A percentile compares a stretch with the other conserved stretches of the same genome.
phyloP scores from a whole-genome alignment of 2,113 vertebrate species.

The Pelodiscus sinensis region DNA sequence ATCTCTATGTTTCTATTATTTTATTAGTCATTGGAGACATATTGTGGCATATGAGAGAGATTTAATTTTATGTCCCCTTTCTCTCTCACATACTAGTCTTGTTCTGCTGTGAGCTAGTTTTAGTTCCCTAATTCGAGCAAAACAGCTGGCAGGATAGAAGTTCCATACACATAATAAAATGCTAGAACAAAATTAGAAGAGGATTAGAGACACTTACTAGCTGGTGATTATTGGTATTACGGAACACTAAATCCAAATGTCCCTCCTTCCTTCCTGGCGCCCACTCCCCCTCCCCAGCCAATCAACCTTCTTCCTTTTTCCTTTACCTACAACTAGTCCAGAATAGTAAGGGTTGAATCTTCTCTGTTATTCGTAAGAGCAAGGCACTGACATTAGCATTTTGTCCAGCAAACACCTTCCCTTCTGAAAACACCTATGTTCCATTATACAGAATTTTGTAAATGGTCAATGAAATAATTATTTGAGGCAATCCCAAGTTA shows the following conservation, averaged over 20 bases:
- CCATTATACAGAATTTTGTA: not conserved
- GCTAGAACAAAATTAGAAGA: conserved; percentile 30
- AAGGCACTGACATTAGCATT: not conserved
- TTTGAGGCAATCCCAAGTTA: not conserved
- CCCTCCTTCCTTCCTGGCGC: not conserved
- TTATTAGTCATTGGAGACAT: not conserved
- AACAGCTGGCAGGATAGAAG: conserved; percentile 1
- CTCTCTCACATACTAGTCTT: not conserved
- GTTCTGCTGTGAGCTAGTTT: not conserved
- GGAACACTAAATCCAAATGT: not conserved
- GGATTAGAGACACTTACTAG: not conserved
- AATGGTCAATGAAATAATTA: not conserved
- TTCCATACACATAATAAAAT: not conserved
- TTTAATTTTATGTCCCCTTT: not conserved
- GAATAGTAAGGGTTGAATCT: fast-evolving
- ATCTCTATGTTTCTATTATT: not conserved
- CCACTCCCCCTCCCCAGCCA: not conserved
- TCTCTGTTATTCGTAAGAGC: not conserved
- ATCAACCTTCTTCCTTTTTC: not conserved
- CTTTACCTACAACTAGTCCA: not conserved
- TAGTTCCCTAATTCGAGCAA: not conserved
- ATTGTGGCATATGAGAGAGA: not conserved
- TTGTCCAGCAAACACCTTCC: not conserved
- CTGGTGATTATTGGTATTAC: not conserved
- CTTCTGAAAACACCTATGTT: not conserved